Evolutionary conservation across 2,113 vertebrate species (phyloP), one percentile per base, ranked within the genome.

Genomic region (Trogon melanurus): DNA sequence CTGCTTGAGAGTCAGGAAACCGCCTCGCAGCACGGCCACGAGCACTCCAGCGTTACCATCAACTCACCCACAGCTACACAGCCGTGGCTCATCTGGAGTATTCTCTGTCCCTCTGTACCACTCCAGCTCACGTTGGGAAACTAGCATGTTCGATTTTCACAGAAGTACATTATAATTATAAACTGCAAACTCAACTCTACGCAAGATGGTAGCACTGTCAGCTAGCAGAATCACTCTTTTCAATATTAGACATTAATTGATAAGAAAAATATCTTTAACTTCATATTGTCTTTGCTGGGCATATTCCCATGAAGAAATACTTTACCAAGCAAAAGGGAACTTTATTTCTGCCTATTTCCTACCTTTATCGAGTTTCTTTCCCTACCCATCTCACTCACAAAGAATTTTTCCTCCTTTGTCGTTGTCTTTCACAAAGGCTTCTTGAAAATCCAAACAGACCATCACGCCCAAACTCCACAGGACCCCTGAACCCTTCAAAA

Each of bases 71-170:
- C 83, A 85, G 85, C 67, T 72, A 85, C 54, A 65, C 4, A 56
- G 80, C 91, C 51, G 70, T 20, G 67, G 78, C 88, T 93, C 76
- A 92, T 81, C 57, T 91, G 87, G 71, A 93, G 79, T 62, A 90
- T 93, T 79, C 85, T 92, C 81, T 90, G 86, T 81, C 88, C 57
- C 48, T 94, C 82, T 79, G 65, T 95, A 91, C 88, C 84, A 48
- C 84, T 89, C 27, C 62, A 66, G 80, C 89, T 91, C 96, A 81
- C 72, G 66, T 54, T 96, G 96, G 89, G 96, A 97, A 97, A 93
- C 86, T 44, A 74, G 57, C 71, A 92, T 38, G 32, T 91, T 96
- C 88, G 84, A 58, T 97, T 98, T 95, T 87, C 94, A 93, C 23
- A 13, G 85, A 93, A 85, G 67, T 11, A 10, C 85, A 88, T 92